Conservation (phyloP, 2,888 invertebrate species). For the Agonopterix alstromeriana region DNA sequence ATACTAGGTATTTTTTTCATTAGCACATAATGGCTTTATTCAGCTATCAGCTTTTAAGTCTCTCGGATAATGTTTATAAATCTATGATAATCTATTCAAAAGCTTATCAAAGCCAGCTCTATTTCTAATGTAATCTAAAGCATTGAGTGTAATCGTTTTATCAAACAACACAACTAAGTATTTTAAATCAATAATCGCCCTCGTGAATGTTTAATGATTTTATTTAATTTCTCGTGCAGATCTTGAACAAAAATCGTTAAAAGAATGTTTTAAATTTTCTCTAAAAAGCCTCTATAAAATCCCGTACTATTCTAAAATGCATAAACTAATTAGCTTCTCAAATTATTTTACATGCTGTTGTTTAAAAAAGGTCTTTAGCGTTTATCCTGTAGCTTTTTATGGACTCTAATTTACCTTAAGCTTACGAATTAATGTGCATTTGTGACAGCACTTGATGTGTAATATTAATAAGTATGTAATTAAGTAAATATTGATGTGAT, state of each 20-base stretch:
- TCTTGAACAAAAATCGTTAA: constrained; percentile 21
- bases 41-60: too few relatives aligned
- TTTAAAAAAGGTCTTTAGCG: not conserved
- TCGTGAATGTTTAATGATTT: constrained; percentile 17
- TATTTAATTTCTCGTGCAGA: constrained; percentile 30
- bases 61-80: too few relatives aligned
- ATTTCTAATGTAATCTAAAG: constrained; percentile 17
- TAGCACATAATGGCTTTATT: not conserved
- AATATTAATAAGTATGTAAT: constrained; percentile 19
- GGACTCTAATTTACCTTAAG: constrained; percentile 1
- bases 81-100: not conserved
- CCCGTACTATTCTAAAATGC: constrained; percentile 49
- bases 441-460: constrained; percentile 12
- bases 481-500: constrained; percentile 21
- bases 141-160: constrained; percentile 11
- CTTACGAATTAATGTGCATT: not conserved
- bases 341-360: constrained; percentile 40
- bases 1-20: not conserved
- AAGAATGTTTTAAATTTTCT: constrained; percentile 18
- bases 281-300: constrained; percentile 49
- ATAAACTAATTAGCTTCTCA: constrained; percentile 35
- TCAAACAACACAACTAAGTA: constrained; percentile 4
- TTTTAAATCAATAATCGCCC: constrained; percentile 11
- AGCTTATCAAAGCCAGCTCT: constrained; percentile 16
- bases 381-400: not conserved